Evolutionary conservation across 2,888 invertebrate genomes (phyloP), one percentile per base, ranked within the genome.

Genomic region (Chirona hameri): DNA sequence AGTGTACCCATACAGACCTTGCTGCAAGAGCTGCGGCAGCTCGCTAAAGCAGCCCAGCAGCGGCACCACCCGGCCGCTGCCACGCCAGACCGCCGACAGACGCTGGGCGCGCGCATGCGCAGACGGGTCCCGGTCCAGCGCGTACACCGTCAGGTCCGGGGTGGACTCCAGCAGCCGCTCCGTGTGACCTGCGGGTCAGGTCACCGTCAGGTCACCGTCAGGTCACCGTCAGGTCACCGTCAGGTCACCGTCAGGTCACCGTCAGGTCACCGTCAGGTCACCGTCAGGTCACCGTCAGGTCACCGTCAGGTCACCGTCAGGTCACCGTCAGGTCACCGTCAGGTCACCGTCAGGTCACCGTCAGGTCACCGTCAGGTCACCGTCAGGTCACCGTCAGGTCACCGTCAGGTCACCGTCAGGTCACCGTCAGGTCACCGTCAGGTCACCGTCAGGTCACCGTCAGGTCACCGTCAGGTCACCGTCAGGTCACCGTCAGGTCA

Each of bases 161-260:
- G 91, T 90, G 52, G 90, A 87, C 86, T 94, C 90, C 81, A 98
- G 89, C 85, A 98, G 90, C 87, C 91, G 90, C 85, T 90, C 90
- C 18, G 95, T 92, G 87, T 98, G 98, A 0, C 98, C 98, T 14
- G 98, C 98, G 39, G 94, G 98, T 98, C 96, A 97, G 96, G 87
- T 98, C 98, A 84, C 98, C 89, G 65, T 65, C n/a, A 27, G 65
- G n/a, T 24, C 65, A 27, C 18, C 5, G 55, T 9, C 21, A 18
- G 60, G 60, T 18, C 7, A 24, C 24, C 0, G 60, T 60, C 24
- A 24, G 60, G 24, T 39, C 24, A 60, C 24, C 3, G 24, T 21
- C 24, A 94, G 52, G 98, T 98, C 90, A 98, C 98, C 24, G 98
- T 98, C 96, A 97, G 96, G 87, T 98, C 98, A 84, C 98, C 89